phyloP scores from a whole-genome alignment of 2,888 invertebrate species.

The Agrochola circellaris region DNA sequence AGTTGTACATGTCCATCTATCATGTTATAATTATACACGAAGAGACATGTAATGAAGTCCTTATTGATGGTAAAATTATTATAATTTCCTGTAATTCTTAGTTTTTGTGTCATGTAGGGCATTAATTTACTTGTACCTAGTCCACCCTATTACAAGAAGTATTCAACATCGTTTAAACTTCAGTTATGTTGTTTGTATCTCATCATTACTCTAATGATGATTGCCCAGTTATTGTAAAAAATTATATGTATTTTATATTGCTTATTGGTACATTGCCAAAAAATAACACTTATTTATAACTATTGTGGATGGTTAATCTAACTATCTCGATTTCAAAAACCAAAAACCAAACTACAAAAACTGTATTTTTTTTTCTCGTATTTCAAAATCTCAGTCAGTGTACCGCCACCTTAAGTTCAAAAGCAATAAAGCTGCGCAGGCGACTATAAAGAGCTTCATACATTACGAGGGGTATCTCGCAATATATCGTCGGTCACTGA shows the following conservation, averaged over 20 bases:
- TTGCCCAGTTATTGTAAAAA: neutral
- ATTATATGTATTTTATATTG: too few species aligned
- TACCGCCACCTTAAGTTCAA: constrained; percentile 56
- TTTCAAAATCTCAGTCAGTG: constrained; percentile 34
- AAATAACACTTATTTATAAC: neutral
- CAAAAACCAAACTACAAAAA: too few species aligned
- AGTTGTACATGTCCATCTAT: constrained; percentile 39
- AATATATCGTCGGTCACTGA: constrained; percentile 64
- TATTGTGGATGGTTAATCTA: too few species aligned
- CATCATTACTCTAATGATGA: neutral
- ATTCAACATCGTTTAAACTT: neutral
- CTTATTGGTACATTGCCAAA: neutral
- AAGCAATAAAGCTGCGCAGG: constrained; percentile 75
- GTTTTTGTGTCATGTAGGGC: constrained; percentile 16
- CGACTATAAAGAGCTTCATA: constrained; percentile 74
- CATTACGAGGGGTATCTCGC: constrained; percentile 74
- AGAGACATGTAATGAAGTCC: constrained; percentile 33
- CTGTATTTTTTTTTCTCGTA: neutral
- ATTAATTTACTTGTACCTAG: constrained; percentile 6
- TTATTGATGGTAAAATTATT: constrained; percentile 39
- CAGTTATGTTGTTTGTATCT: neutral
- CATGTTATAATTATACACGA: constrained; percentile 38
- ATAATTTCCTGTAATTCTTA: constrained; percentile 21
- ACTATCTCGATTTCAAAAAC: neutral
- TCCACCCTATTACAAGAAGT: neutral